phyloP scores from a whole-genome alignment of 2,888 invertebrate genomes.

The Halocaridina rubra region DNA sequence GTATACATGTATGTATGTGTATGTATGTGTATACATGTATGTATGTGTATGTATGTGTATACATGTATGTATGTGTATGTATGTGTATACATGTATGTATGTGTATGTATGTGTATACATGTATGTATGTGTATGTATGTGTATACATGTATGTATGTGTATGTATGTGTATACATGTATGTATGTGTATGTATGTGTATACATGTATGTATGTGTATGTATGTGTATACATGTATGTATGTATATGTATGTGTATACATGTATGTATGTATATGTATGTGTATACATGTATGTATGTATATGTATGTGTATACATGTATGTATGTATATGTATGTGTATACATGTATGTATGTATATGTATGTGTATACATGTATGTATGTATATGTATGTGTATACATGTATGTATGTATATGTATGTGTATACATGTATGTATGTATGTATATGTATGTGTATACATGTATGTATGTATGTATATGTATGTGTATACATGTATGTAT shows the following conservation, averaged over 20 bases:
- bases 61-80: background rate
- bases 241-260: background rate
- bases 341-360: background rate
- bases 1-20: background rate
- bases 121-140: background rate
- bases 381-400: background rate
- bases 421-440: background rate
- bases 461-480: background rate
- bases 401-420: background rate
- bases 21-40: background rate
- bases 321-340: background rate
- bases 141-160: background rate
- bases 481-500: background rate
- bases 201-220: background rate
- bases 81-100: background rate
- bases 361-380: background rate
- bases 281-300: background rate
- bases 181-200: background rate
- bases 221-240: background rate
- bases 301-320: background rate
- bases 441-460: background rate
- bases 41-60: background rate
- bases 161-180: background rate
- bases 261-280: background rate
- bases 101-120: background rate